Base-by-base conservation (phyloP, 2,797 vertebrate species). In the Eremophila alpestris region DNA sequence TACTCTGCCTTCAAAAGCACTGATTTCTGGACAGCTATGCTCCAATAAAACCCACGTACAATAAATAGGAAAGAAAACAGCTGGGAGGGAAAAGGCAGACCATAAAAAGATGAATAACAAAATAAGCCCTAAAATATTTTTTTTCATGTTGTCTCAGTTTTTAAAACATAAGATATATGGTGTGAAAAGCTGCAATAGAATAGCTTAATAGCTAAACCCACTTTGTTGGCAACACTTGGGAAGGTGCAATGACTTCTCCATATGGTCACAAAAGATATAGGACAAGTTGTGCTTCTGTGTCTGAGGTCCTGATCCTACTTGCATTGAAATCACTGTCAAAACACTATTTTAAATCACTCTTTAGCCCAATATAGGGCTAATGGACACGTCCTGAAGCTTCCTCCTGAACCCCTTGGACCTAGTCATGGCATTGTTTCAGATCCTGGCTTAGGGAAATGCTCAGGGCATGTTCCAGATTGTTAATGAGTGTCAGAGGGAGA, bases 41-140 rank as follows among this genome's bases (percentile, higher is more conserved):
- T 73, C 55, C 71, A 76, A 45, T 82, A 85, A 93, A 97, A 93
- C 22, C 0, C 38, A 59, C 0, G 6, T 83, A 59, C 56, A 93
- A 79, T 95, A 95, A 95, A 92, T 54, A 84, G 16, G 89, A 97
- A 77, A 83, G 55, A 73, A 93, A 94, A 75, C 94, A 96, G 40
- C 89, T 96, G 89, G 22, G 16, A 69, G 16, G 18, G 36, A 86
- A 86, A 90, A 83, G 29, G 20, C 70, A 76, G 69, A 56, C 11
- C 48, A 64, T 76, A 93, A 83, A 86, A 91, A 71, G 10, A 13
- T 73, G 76, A 81, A 85, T 74, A 85, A 30, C 20, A 76, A 91
- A 84, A 51, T 52, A 85, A 90, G 6, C 20, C 36, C 40, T 70
- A 65, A 93, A 91, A 92, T 84, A 22, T 27, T 23, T 45, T 67